Conservation (phyloP, 2,113 vertebrate genomes). For the Pelusios castaneus region DNA sequence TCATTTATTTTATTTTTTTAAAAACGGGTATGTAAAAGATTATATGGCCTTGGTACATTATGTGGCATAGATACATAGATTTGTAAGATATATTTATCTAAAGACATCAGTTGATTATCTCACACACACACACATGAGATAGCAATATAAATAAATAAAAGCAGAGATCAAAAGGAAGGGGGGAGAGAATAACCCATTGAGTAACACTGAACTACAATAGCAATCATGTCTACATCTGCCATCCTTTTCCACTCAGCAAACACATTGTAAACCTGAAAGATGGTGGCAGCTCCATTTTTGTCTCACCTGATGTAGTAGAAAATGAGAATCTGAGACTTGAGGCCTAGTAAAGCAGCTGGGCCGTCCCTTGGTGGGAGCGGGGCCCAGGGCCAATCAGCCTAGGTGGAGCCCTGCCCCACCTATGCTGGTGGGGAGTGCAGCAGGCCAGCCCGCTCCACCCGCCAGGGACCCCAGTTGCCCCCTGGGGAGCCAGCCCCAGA, state of each 20-base stretch:
- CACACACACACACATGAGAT: not conserved
- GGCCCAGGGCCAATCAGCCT: no score
- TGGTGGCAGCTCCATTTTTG: not conserved
- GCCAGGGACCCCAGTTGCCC: no score
- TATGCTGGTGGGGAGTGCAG: no score
- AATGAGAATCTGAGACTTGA: no score
- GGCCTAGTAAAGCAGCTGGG: no score
- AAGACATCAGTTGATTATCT: not conserved
- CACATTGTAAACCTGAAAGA: not conserved
- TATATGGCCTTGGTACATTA: rapidly evolving
- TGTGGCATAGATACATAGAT: not conserved
- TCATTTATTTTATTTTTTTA: not conserved
- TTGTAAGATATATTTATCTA: not conserved
- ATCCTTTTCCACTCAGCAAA: not conserved
- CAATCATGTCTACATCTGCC: rapidly evolving
- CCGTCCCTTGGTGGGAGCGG: no score
- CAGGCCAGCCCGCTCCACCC: no score
- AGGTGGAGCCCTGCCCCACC: no score
- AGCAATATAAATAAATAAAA: not conserved
- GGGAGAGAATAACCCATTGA: not conserved
- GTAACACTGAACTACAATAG: not conserved
- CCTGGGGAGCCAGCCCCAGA: no score
- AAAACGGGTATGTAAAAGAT: not conserved
- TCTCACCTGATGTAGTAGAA: not conserved
- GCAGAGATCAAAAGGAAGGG: not conserved